Conservation (phyloP, 2,888 invertebrate species). For the Ichneumoninae sp. region DNA sequence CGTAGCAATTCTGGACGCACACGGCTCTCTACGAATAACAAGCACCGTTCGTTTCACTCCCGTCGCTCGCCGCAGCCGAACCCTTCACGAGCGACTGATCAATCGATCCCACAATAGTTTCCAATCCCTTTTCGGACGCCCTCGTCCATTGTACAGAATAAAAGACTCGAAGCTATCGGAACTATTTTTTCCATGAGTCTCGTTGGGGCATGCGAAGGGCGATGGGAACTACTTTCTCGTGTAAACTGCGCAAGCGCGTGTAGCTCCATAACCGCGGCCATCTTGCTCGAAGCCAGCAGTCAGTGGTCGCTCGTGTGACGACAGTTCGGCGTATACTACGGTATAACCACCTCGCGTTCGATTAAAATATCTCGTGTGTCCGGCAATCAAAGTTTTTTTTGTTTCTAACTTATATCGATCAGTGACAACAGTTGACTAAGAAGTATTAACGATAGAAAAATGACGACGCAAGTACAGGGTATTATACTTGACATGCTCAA, state of each 20-base stretch:
- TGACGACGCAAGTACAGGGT: conserved; percentile 96
- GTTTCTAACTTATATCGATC: conserved; percentile 25
- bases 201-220: conserved; percentile 42
- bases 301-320: conserved; percentile 81
- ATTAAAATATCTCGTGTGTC: conserved; percentile 44
- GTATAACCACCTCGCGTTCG: conserved; percentile 70
- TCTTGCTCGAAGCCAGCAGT: conserved; percentile 78
- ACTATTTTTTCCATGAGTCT: conserved; percentile 43
- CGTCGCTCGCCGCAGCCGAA: conserved; percentile 39
- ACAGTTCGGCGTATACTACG: conserved; percentile 72
- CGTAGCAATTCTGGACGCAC: conserved; percentile 64
- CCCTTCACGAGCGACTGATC: conserved; percentile 1
- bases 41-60: conserved; percentile 10
- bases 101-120: conserved; percentile 21
- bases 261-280: conserved; percentile 75
- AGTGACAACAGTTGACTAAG: conserved; percentile 14
- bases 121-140: conserved; percentile 6
- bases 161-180: conserved; percentile 4
- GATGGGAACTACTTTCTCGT: conserved; percentile 68
- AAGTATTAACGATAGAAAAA: conserved; percentile 82
- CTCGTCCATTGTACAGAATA: conserved; percentile 1
- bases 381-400: conserved; percentile 43
- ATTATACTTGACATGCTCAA: conserved; percentile 98
- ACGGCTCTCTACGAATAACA: conserved; percentile 27
- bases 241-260: conserved; percentile 75